A percentile compares a stretch with the other conserved stretches of the same genome.
Evolutionary conservation across 2,888 invertebrate genomes (phyloP).

Genomic region (Tridacna gigas): DNA sequence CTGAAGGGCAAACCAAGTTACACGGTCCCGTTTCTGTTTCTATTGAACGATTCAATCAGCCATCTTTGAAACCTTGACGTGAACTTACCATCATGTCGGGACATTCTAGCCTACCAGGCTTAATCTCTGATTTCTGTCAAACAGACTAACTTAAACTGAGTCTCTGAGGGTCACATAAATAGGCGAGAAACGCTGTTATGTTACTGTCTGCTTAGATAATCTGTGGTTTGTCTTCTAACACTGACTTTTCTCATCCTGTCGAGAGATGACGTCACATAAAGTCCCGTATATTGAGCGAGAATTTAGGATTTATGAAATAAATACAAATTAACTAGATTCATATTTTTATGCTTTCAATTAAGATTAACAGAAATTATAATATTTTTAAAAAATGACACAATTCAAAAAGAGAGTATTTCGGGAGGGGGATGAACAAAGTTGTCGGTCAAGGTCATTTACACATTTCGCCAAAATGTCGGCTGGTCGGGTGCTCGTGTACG

Average conservation of each 20-base stretch:
- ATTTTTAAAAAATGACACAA: no score
- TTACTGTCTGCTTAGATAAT: background rate
- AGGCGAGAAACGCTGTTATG: background rate
- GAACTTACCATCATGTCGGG: conserved; percentile 92
- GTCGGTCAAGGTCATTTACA: background rate
- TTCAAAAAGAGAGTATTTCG: no score
- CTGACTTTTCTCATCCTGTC: conserved; percentile 53
- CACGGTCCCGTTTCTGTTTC: background rate
- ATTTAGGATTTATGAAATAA: background rate
- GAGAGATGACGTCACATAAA: conserved; percentile 59
- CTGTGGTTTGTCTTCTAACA: conserved; percentile 11
- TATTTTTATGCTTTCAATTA: no score
- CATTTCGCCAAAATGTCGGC: conserved; percentile 28
- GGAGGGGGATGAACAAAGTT: no score
- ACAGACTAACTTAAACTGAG: background rate
- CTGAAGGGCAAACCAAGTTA: no score
- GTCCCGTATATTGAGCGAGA: conserved; percentile 22
- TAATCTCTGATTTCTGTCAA: background rate
- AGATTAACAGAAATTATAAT: no score
- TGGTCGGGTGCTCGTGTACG: conserved; percentile 92
- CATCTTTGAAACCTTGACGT: conserved; percentile 59
- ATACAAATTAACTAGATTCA: no score
- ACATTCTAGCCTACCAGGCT: conserved; percentile 88
- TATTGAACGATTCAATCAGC: conserved; percentile 25
- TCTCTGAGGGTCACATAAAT: background rate